Evolutionary conservation across 1,140 invertebrate species (phyloP), one percentile per base, ranked within the genome.

Genomic region (Drosophila neocordata): DNA sequence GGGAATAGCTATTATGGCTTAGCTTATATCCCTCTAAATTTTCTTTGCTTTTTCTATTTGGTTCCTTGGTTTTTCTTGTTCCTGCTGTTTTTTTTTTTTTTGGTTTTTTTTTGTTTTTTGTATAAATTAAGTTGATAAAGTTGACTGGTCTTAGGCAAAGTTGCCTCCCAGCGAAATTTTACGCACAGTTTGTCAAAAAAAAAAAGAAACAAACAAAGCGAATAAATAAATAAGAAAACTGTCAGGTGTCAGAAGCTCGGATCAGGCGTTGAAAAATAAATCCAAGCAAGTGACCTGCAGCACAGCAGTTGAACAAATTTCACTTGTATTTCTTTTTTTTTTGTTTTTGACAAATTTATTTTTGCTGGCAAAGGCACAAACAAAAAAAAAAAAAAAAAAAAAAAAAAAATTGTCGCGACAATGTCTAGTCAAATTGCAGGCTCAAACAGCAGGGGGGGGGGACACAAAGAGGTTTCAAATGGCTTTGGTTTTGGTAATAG

Each of bases 71-170:
- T 44, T 7, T 7, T 13, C 2, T 18, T 18, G 13, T 44, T 6
- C 3, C 8, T 44, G 41, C 7, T 44, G n/a, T 8, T 18, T 15
- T 7, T 44, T 4, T 15, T 44, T 15, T 44, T 44, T 5, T 18
- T 3, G 2, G 7, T 20, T 27, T 12, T 12, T 55, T 55, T 31
- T 34, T n/a, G 24, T 12, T 55, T 55, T 55, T 15, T 13, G 52
- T 55, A 34, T 55, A 55, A 56, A 56, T 56, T 56, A 56, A 56
- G 53, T 56, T 56, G 53, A 56, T 56, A 56, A 56, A 56, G 27
- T 56, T 56, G 31, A 11, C 53, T 48, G 41, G 41, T 48, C 41
- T 48, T 48, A 48, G 27, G 13, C 53, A 48, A 48, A 48, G 41
- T 56, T 56, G 24, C 53, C 35, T 59, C 12, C 51, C 61, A 41